phyloP scores from a whole-genome alignment of 2,888 invertebrate genomes.

The Pristionchus exspectatus region DNA sequence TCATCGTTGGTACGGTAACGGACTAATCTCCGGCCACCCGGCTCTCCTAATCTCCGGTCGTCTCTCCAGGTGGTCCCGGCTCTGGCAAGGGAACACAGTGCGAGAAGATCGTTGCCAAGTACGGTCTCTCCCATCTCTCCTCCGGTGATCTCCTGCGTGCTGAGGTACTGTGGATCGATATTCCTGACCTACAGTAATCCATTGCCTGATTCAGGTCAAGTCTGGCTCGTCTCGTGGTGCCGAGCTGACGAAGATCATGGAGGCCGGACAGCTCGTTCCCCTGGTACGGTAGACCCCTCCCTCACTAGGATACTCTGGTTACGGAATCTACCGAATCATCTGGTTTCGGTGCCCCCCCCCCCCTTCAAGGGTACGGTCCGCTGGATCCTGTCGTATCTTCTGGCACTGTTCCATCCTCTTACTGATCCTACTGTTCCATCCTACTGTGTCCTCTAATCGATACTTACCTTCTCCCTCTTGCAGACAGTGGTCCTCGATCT shows the following conservation, averaged over 20 bases:
- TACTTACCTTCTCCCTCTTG: slow-evolving; percentile 45
- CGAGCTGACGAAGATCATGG: slow-evolving; percentile 82
- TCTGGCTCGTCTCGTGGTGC: slow-evolving; percentile 83
- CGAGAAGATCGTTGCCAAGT: slow-evolving; percentile 83
- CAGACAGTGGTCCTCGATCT: slow-evolving; percentile 88
- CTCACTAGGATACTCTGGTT: too few relatives aligned
- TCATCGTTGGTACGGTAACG: slow-evolving; percentile 74
- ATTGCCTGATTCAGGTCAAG: slow-evolving; percentile 79
- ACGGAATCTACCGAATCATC: too few relatives aligned
- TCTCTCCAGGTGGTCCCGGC: slow-evolving; percentile 86
- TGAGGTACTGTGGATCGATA: slow-evolving; percentile 78
- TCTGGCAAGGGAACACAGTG: slow-evolving; percentile 91
- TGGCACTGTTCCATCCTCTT: too few relatives aligned
- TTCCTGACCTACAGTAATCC: background rate
- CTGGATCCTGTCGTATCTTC: too few relatives aligned
- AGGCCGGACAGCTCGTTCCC: slow-evolving; percentile 89
- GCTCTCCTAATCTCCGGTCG: background rate
- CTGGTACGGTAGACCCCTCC: slow-evolving; percentile 74
- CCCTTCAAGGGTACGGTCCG: too few relatives aligned
- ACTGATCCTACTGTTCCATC: too few relatives aligned
- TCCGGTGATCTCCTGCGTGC: slow-evolving; percentile 88
- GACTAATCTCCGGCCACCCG: background rate
- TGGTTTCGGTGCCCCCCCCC: too few relatives aligned
- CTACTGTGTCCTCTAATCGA: background rate
- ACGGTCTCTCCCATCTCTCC: slow-evolving; percentile 88